Conservation (phyloP, 2,113 vertebrate species). For the Saccopteryx leptura region DNA sequence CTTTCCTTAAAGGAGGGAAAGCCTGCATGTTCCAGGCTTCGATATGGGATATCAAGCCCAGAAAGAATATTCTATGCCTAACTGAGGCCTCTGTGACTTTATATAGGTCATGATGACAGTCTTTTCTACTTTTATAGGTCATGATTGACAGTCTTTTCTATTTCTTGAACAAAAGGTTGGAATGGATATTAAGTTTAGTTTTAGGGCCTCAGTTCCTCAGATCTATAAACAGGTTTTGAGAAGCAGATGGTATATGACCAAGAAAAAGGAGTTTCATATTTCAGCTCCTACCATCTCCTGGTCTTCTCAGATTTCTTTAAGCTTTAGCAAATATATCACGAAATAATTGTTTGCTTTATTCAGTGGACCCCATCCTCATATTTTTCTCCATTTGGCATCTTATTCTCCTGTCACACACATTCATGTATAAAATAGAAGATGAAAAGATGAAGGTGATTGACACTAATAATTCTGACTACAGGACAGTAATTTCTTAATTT, state of each 20-base stretch:
- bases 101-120: neutral
- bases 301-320: neutral
- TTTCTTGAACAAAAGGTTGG: neutral
- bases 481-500: neutral
- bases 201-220: neutral
- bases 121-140: neutral
- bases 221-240: constrained; percentile 8
- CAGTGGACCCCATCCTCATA: neutral
- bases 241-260: neutral
- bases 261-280: neutral
- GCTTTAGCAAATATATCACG: neutral
- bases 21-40: neutral
- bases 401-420: neutral
- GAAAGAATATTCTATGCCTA: neutral
- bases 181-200: neutral
- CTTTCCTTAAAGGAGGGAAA: neutral
- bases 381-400: neutral
- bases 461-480: neutral
- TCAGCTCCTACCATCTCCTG: neutral
- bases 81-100: neutral
- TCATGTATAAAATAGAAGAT: neutral
- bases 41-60: neutral
- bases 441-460: neutral
- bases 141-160: neutral
- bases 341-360: neutral